Evolutionary conservation across 2,113 vertebrate species (phyloP).

Genomic region (Speoplatyrhinus poulsoni): DNA sequence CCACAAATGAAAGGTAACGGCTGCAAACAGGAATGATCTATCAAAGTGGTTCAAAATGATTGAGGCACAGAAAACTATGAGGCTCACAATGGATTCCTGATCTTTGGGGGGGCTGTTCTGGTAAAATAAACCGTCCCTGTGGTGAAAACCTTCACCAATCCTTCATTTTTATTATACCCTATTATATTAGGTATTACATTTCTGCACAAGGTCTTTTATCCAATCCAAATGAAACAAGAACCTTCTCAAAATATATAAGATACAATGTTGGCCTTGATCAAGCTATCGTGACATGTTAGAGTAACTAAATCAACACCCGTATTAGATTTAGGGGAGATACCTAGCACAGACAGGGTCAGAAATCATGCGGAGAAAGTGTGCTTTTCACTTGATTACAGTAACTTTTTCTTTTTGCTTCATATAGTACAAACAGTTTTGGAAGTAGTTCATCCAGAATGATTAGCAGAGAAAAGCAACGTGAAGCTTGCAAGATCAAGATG

Average conservation of each 20-base stretch:
- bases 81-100: neutral
- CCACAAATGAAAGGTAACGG: constrained; percentile 9
- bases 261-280: neutral
- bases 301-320: neutral
- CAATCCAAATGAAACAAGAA: neutral
- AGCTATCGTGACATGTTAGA: neutral
- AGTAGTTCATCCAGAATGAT: too few species aligned
- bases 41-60: neutral
- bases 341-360: neutral
- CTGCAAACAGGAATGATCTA: neutral
- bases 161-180: constrained; percentile 50
- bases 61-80: neutral
- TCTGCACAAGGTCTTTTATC: constrained; percentile 12
- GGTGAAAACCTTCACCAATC: constrained; percentile 37
- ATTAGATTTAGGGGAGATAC: neutral
- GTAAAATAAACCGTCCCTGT: constrained; percentile 18
- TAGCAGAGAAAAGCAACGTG: too few species aligned
- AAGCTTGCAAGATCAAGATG: too few species aligned
- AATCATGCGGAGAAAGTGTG: neutral
- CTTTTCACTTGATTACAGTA: neutral
- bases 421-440: too few species aligned
- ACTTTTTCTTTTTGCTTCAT: too few species aligned
- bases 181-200: constrained; percentile 35
- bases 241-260: neutral
- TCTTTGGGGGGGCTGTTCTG: neutral